A percentile compares a stretch with the other conserved stretches of the same genome.
These are phyloP conservation scores for Pandemis corylana DNA, from an alignment of 2,888 invertebrate genomes.

Conservation along the genomic window DNA sequence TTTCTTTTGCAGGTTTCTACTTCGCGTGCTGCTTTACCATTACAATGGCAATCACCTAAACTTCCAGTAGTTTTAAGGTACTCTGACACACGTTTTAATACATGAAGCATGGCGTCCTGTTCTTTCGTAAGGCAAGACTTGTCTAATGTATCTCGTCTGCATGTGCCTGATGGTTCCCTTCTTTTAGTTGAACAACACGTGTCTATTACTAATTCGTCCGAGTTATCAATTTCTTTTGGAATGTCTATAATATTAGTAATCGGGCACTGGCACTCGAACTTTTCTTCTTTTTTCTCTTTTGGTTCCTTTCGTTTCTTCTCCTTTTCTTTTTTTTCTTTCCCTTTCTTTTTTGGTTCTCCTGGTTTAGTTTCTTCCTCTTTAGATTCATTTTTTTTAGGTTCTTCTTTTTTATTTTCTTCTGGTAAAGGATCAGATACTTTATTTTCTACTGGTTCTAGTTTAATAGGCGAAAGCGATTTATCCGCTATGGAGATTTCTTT, in stretches of 20 bases:
- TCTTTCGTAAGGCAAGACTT: slow-evolving; percentile 4
- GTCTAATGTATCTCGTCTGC: neutral
- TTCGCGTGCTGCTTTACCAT: neutral
- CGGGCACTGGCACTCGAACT: neutral
- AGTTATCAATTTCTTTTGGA: neutral
- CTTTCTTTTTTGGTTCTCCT: neutral
- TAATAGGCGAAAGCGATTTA: slow-evolving; percentile 1
- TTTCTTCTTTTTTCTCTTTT: neutral
- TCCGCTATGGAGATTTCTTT: neutral
- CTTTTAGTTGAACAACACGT: neutral
- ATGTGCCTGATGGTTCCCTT: neutral
- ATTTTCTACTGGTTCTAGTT: neutral
- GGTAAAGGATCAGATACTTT: neutral
- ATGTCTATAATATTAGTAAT: neutral
- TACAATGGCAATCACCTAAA: neutral
- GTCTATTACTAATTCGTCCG: neutral
- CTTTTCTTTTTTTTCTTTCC: neutral
- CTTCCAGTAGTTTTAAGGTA: neutral
- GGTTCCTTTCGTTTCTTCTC: neutral
- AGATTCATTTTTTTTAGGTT: neutral
- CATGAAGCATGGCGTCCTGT: slow-evolving; percentile 5
- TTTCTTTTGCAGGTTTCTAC: neutral
- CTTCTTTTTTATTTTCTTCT: neutral
- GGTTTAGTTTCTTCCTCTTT: neutral
- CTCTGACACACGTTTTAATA: slow-evolving; percentile 3